phyloP scores from a whole-genome alignment of 2,113 vertebrate species.

The Poecile atricapillus region DNA sequence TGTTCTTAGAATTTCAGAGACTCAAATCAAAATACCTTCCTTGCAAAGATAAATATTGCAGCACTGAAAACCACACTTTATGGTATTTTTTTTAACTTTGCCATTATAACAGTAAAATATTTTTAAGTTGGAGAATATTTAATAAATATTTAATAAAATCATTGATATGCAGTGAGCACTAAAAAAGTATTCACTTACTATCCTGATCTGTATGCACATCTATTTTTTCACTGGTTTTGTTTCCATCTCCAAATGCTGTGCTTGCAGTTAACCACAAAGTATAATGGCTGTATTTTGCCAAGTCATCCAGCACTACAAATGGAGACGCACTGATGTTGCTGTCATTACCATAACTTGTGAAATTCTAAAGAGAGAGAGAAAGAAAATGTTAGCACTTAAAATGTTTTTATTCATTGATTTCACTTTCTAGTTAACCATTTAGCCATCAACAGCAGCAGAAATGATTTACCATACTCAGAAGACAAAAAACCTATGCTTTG shows the following conservation, averaged over 20 bases:
- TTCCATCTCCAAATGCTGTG: constrained; percentile 76
- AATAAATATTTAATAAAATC: not conserved
- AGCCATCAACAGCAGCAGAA: not conserved
- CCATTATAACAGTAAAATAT: not conserved
- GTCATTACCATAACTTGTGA: constrained; percentile 61
- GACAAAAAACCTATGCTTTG: not conserved
- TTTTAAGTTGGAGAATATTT: not conserved
- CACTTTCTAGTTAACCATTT: not conserved
- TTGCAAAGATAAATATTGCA: not conserved
- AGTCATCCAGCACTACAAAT: constrained; percentile 68
- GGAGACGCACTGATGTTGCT: constrained; percentile 24
- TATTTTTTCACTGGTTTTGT: constrained; percentile 76
- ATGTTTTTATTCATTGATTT: not conserved
- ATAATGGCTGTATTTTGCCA: constrained; percentile 79
- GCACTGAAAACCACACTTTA: not conserved
- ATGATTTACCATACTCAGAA: not conserved
- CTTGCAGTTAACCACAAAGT: constrained; percentile 78
- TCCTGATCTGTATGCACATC: constrained; percentile 79
- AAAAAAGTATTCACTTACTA: constrained; percentile 69
- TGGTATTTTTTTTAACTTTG: not conserved
- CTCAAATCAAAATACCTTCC: not conserved
- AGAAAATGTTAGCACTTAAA: not conserved
- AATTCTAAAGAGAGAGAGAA: constrained; percentile 65
- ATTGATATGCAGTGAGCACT: not conserved
- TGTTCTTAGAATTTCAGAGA: not conserved